These are phyloP conservation scores for Oscheius sp. DNA, from an alignment of 2,888 invertebrate species.

Conservation along the genomic window DNA sequence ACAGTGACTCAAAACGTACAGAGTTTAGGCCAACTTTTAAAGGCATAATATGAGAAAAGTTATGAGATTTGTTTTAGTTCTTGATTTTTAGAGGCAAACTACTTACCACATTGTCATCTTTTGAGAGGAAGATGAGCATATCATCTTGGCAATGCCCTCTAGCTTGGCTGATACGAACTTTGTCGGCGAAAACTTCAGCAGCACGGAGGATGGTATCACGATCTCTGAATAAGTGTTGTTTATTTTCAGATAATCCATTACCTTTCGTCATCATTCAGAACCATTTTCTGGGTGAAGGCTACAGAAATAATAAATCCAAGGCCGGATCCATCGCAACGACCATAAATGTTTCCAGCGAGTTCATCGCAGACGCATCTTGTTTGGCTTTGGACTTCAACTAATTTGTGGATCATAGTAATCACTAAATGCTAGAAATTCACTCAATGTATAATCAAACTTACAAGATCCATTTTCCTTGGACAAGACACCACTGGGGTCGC, in stretches of 20 bases:
- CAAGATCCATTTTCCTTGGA: constrained; percentile 10
- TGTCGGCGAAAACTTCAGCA: constrained; percentile 47
- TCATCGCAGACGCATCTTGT: constrained; percentile 24
- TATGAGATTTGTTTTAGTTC: no score
- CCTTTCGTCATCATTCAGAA: constrained; percentile 24
- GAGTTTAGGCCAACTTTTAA: neutral
- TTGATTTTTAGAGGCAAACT: neutral
- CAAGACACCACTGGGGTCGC: constrained; percentile 25
- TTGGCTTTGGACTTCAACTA: constrained; percentile 6
- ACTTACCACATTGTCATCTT: constrained; percentile 42
- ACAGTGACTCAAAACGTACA: neutral
- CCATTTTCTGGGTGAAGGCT: constrained; percentile 25
- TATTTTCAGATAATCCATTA: no score
- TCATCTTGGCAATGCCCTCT: constrained; percentile 50
- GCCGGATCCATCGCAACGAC: constrained; percentile 8
- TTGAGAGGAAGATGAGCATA: constrained; percentile 43
- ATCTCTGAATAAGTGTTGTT: no score
- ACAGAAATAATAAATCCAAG: constrained; percentile 21
- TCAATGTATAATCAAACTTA: neutral
- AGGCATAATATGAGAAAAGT: no score
- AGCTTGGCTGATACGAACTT: constrained; percentile 36
- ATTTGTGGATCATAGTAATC: constrained; percentile 4
- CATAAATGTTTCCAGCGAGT: neutral
- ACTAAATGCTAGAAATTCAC: neutral
- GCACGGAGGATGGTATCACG: constrained; percentile 31